These are phyloP conservation scores for Apoderus coryli DNA, from an alignment of 2,888 invertebrate species.

Conservation along the genomic window DNA sequence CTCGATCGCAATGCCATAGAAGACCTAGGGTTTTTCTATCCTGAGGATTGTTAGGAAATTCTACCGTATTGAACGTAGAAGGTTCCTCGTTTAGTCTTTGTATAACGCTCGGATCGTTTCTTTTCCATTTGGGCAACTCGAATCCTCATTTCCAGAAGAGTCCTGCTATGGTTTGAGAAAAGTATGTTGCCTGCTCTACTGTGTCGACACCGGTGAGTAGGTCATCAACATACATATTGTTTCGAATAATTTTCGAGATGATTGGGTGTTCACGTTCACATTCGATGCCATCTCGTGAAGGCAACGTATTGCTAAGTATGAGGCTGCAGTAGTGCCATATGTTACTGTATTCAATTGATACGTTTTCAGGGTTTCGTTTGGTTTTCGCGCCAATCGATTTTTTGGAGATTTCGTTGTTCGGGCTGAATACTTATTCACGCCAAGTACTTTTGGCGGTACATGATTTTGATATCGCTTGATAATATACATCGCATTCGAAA, in stretches of 20 bases:
- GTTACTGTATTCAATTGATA: constrained; percentile 12
- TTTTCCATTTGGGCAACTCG: constrained; percentile 15
- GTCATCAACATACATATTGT: constrained; percentile 17
- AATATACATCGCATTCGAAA: constrained; percentile 8
- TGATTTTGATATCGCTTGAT: constrained; percentile 11
- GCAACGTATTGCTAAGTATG: constrained; percentile 13
- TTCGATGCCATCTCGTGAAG: constrained; percentile 11
- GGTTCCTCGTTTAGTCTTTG: background rate
- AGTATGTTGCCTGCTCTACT: constrained; percentile 6
- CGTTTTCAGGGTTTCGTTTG: constrained; percentile 10
- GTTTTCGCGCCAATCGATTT: constrained; percentile 11
- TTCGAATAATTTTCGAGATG: constrained; percentile 9
- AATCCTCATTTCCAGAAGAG: constrained; percentile 11
- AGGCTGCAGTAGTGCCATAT: constrained; percentile 12
- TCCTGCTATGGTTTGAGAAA: constrained; percentile 8
- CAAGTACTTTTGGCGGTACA: constrained; percentile 14
- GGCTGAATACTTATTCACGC: constrained; percentile 8
- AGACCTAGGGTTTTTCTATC: too few relatives aligned
- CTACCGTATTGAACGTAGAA: background rate
- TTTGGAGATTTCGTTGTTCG: constrained; percentile 10
- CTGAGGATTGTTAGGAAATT: constrained; percentile 1
- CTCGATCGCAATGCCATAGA: too few relatives aligned
- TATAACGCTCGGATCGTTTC: constrained; percentile 9
- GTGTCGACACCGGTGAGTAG: constrained; percentile 11
- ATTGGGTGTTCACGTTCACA: constrained; percentile 5